These are phyloP conservation scores for Rhinolophus ferrumequinum DNA, from an alignment of 2,113 vertebrate species.

Conservation along the genomic window DNA sequence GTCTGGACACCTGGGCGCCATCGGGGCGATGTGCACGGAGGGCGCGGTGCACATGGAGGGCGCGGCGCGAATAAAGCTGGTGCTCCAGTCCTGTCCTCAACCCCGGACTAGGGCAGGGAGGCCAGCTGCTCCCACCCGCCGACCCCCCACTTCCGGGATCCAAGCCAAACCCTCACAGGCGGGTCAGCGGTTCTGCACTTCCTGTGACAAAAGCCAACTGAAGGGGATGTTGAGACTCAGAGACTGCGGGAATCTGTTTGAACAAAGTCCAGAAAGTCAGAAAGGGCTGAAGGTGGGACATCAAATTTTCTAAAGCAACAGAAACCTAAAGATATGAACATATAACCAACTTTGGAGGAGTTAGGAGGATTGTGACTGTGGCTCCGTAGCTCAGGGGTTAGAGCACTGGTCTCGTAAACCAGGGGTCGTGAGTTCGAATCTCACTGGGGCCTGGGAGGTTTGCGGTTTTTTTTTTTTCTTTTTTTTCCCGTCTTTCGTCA, in stretches of 20 bases:
- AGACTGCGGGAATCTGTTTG: background rate
- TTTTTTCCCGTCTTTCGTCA: rapidly evolving
- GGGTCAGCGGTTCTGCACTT: background rate
- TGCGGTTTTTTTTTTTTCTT: rapidly evolving
- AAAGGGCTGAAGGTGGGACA: background rate
- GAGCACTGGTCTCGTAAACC: conserved; percentile 40
- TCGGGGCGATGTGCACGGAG: background rate
- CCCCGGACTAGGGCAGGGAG: background rate
- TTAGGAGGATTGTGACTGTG: rapidly evolving
- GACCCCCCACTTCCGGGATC: background rate
- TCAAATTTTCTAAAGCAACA: background rate
- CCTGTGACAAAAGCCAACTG: background rate
- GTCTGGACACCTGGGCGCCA: background rate
- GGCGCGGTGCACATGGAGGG: background rate
- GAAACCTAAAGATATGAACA: background rate
- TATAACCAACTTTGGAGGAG: background rate
- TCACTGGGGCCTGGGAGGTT: rapidly evolving
- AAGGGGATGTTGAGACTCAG: background rate
- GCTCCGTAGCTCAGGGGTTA: conserved; percentile 49
- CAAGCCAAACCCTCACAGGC: background rate
- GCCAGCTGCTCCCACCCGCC: background rate
- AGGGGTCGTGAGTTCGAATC: conserved; percentile 58
- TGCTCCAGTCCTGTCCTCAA: background rate
- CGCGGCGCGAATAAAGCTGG: background rate
- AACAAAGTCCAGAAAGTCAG: background rate